Percentiles rank a stretch among this genome's conserved stretches.
Conservation (phyloP, 2,888 invertebrate species). For the Clistopyga incitator region DNA sequence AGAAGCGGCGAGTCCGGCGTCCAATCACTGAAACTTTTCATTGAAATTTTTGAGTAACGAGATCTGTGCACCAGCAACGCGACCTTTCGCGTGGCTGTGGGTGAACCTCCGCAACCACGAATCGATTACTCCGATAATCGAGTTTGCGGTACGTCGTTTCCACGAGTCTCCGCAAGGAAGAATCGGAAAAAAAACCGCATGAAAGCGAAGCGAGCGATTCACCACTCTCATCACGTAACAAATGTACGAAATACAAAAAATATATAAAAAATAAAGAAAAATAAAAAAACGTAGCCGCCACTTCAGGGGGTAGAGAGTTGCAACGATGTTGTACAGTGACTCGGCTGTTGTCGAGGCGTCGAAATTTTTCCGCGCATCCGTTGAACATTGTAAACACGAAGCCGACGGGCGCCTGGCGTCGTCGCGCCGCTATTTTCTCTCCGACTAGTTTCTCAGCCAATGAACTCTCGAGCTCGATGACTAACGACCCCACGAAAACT, state of each 20-base stretch:
- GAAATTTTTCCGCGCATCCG: constrained; percentile 41
- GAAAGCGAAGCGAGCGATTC: constrained; percentile 26
- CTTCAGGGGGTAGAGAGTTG: background rate
- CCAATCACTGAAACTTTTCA: constrained; percentile 9
- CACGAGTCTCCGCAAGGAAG: background rate
- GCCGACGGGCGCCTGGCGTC: constrained; percentile 20
- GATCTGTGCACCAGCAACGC: background rate
- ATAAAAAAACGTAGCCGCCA: background rate
- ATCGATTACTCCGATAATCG: constrained; percentile 42
- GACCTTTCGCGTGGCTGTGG: constrained; percentile 31
- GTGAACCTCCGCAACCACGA: constrained; percentile 22
- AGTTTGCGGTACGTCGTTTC: constrained; percentile 36
- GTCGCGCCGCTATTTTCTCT: constrained; percentile 46
- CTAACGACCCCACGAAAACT: constrained; percentile 49
- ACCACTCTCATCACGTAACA: constrained; percentile 26
- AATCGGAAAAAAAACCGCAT: constrained; percentile 22
- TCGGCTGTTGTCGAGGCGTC: constrained; percentile 13
- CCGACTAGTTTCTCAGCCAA: constrained; percentile 11
- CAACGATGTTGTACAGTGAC: constrained; percentile 16
- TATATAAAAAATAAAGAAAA: no score
- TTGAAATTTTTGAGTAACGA: background rate
- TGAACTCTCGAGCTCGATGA: constrained; percentile 26
- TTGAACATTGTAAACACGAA: constrained; percentile 40
- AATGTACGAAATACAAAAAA: constrained; percentile 19
- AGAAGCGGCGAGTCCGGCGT: background rate